Base-by-base conservation (phyloP, 2,113 vertebrate species). In the Vulpes lagopus region DNA sequence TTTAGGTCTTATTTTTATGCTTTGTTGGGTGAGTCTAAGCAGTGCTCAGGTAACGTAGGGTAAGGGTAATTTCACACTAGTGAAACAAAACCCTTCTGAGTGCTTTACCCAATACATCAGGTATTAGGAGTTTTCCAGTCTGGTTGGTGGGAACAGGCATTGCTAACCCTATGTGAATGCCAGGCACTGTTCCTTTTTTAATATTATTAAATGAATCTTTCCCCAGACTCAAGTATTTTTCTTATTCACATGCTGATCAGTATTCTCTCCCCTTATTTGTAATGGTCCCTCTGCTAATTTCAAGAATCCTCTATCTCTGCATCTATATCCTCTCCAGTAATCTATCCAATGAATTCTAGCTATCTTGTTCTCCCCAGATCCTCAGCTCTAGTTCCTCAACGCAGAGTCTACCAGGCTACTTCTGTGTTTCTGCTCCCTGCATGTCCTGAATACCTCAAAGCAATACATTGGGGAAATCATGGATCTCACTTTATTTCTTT, bases 51-150 rank as follows among this genome's bases (percentile, higher is more conserved):
- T 82, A 38, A 59, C 32, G n/a, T 84, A 35, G 43, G 43, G 43
- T 43, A 43, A 43, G 43, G 43, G n/a, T 78, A 90, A 95, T 74
- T 76, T 60, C 35, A 43, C 35, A 30, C 8, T 84, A 49, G 22
- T 32, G 60, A 78, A 53, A 60, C 43, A 73, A 69, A 86, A 80
- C 23, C 32, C 12, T 59, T 84, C 35, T 32, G 32, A 79, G n/a
- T 55, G 32, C 32, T 71, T 51, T 62, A 27, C 64, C 49, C 5
- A 69, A 2, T 94, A 57, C 22, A 20, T 67, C 49, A 30, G 30
- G 62, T 91, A 69, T 94, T 89, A 64, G 3, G 62, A 57, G 60
- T 87, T 93, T 82, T 93, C 89, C 38, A 62, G 38, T 60, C 59
- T 51, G 53, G 11, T 59, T 51, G 32, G 51, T 76, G 60, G 30